Percentiles rank a stretch among this genome's conserved stretches.
phyloP scores from a whole-genome alignment of 2,113 vertebrate genomes.

The Boulengerochromis microlepis region DNA sequence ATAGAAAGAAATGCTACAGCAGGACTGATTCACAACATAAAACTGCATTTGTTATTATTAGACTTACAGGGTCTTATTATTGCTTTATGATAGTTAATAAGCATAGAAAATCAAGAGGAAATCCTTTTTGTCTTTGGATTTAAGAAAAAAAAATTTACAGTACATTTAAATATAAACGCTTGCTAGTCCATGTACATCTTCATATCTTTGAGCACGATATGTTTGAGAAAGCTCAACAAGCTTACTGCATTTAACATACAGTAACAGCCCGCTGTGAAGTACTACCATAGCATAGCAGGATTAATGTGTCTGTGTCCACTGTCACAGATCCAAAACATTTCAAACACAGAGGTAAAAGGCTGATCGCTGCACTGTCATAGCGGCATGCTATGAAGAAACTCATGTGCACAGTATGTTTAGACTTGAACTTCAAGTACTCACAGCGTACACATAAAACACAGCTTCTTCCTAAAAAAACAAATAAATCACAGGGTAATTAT shows the following conservation, averaged over 20 bases:
- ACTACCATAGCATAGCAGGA: neutral
- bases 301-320: neutral
- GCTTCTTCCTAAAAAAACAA: neutral
- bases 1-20: neutral
- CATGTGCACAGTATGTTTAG: neutral
- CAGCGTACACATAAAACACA: neutral
- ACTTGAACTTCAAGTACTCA: neutral
- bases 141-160: neutral
- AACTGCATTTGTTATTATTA: neutral
- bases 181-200: neutral
- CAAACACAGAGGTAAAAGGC: neutral
- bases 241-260: neutral
- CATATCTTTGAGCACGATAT: neutral
- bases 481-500: neutral
- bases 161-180: neutral
- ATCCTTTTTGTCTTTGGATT: neutral
- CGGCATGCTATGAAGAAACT: neutral
- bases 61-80: neutral
- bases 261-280: accelerated
- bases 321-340: accelerated
- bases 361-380: neutral
- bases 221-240: neutral
- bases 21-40: neutral
- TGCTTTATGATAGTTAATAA: neutral
- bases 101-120: neutral